Conservation (phyloP, 2,888 invertebrate species). For the Drosophila nigricruria region DNA sequence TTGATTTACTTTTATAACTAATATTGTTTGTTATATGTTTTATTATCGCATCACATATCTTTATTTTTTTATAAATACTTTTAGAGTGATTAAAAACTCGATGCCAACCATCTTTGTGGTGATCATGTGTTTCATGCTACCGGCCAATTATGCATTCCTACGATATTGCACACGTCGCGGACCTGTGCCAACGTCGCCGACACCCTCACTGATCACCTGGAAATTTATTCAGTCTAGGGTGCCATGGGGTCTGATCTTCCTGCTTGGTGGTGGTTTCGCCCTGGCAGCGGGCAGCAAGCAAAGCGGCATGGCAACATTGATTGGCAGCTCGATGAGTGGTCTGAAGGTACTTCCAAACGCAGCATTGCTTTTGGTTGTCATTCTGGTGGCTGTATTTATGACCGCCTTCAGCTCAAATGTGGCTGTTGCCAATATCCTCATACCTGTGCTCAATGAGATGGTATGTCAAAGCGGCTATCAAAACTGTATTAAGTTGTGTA, state of each 20-base stretch:
- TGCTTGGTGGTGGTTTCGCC: slow-evolving; percentile 96
- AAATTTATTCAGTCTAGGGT: slow-evolving; percentile 93
- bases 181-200: slow-evolving; percentile 87
- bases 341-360: slow-evolving; percentile 88
- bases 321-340: slow-evolving; percentile 90
- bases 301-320: slow-evolving; percentile 91
- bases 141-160: slow-evolving; percentile 91
- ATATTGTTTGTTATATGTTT: background rate
- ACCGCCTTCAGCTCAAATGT: slow-evolving; percentile 97
- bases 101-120: slow-evolving; percentile 94
- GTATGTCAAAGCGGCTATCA: slow-evolving; percentile 83
- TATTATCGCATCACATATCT: background rate
- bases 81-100: slow-evolving; percentile 91
- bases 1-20: too few species aligned
- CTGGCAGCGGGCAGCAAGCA: slow-evolving; percentile 93
- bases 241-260: slow-evolving; percentile 95
- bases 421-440: slow-evolving; percentile 94
- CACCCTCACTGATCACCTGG: slow-evolving; percentile 93
- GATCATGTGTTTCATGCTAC: slow-evolving; percentile 93
- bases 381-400: slow-evolving; percentile 90
- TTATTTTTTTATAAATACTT: slow-evolving; percentile 55
- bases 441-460: slow-evolving; percentile 93
- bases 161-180: slow-evolving; percentile 87
- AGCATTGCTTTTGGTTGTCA: slow-evolving; percentile 90
- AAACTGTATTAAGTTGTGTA: background rate